phyloP scores from a whole-genome alignment of 2,888 invertebrate genomes.

The Aelia acuminata region DNA sequence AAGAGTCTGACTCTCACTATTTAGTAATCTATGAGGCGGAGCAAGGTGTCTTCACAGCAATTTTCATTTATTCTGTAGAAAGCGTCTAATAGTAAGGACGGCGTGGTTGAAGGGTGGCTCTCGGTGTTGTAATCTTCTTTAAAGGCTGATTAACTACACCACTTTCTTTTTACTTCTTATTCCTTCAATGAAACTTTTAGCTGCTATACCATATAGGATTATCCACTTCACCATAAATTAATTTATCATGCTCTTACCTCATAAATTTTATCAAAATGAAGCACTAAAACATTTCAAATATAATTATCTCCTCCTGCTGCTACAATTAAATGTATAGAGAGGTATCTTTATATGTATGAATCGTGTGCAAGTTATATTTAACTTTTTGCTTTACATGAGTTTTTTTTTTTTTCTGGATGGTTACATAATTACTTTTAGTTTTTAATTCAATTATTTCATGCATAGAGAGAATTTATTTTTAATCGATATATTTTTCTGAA shows the following conservation, averaged over 20 bases:
- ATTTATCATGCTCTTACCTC: neutral
- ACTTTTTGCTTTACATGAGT: no score
- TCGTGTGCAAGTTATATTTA: no score
- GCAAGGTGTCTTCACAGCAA: neutral
- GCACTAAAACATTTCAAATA: no score
- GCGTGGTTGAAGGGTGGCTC: neutral
- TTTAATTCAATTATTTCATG: no score
- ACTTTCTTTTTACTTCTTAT: neutral
- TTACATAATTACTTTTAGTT: no score
- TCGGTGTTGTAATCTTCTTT: neutral
- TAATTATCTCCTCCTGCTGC: no score
- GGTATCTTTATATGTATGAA: no score
- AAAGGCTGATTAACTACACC: neutral
- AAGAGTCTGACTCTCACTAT: neutral
- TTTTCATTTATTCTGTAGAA: constrained; percentile 24
- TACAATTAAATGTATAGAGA: no score
- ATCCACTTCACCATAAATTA: neutral
- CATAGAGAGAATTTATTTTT: no score
- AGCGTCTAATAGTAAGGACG: neutral
- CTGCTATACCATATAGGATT: neutral
- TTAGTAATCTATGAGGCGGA: neutral
- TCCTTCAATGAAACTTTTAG: neutral
- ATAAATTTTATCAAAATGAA: no score
- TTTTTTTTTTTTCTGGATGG: no score
- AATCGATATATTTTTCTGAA: no score